Evolutionary conservation across 2,797 vertebrate species (phyloP), one percentile per base, ranked within the genome.

Genomic region (Odontamblyopus rebecca): DNA sequence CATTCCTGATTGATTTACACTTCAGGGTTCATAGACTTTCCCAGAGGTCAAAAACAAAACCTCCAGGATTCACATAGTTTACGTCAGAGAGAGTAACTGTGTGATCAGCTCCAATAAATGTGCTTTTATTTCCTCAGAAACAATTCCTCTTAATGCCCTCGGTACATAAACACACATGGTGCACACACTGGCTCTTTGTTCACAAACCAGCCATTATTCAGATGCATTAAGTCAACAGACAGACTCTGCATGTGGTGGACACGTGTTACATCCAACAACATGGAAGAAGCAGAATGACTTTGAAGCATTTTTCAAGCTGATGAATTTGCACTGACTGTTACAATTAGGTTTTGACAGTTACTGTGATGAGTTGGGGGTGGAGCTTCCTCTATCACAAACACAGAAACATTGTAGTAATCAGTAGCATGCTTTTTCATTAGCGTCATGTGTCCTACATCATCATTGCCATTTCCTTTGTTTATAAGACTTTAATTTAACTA

Each of bases 211-310:
- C 69, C 74, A 68, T 68, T 70, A 68, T 66, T 70, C 8, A 62
- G 51, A 71, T 81, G 85, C 85, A 94, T 92, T 91, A 90, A 74
- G 71, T 41, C 54, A 26, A 51, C 60, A 66, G 75, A 73, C 83
- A 88, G 81, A 75, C 88, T 87, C 73, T 87, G 79, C 90, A 94
- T 94, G 87, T 95, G 93, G 67, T 80, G 70, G 70, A 77, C 91
- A 95, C 86, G 88, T 73, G 81, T 82, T 30, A 65, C 60, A 27
- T 38, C 11, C 50, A 29, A 35, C 18, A 18, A 11, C 30, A 48
- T 64, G 68, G 62, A 41, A 19, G 62, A 51, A 26, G 30, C 38
- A 29, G 61, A 44, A 35, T 32, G 35, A 41, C 3, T 26, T 29
- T 59, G 50, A 59, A 26, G 38, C 9, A 59, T 23, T 6, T 61